phyloP scores from a whole-genome alignment of 2,113 vertebrate genomes.

The Atractosteus spatula region DNA sequence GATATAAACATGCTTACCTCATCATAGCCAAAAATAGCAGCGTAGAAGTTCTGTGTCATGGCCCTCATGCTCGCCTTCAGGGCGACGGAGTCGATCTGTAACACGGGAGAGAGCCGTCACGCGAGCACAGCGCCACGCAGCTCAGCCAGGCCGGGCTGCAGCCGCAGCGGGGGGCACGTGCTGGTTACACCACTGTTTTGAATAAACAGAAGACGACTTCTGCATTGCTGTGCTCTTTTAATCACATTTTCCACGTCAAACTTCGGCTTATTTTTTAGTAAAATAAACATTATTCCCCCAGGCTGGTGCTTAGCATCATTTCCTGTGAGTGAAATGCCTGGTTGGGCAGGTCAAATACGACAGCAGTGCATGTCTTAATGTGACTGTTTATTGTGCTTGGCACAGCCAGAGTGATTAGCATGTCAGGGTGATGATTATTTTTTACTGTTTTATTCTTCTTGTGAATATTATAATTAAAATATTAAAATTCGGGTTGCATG shows the following conservation, averaged over 20 bases:
- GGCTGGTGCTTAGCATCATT: neutral
- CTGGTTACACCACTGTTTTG: slow-evolving; percentile 10
- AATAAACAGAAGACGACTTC: slow-evolving; percentile 11
- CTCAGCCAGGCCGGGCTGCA: neutral
- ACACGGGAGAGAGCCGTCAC: slow-evolving; percentile 31
- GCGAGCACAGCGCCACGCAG: neutral
- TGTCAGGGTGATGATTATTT: too few relatives aligned
- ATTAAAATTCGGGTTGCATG: too few relatives aligned
- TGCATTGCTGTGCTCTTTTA: slow-evolving; percentile 5
- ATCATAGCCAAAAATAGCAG: slow-evolving; percentile 92
- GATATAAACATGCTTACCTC: slow-evolving; percentile 68
- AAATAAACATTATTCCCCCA: neutral
- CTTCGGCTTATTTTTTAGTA: neutral
- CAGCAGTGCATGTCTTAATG: too few relatives aligned
- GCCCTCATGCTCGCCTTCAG: slow-evolving; percentile 79
- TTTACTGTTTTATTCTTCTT: too few relatives aligned
- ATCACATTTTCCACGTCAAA: slow-evolving; percentile 17
- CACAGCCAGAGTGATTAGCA: too few relatives aligned
- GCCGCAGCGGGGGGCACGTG: neutral
- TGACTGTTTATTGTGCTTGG: too few relatives aligned
- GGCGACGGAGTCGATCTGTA: slow-evolving; percentile 78
- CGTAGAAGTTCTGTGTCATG: slow-evolving; percentile 94
- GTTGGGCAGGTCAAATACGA: too few relatives aligned
- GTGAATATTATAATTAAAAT: too few relatives aligned
- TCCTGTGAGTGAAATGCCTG: neutral